Conservation (phyloP, 2,113 vertebrate species). For the Amia ocellicauda region DNA sequence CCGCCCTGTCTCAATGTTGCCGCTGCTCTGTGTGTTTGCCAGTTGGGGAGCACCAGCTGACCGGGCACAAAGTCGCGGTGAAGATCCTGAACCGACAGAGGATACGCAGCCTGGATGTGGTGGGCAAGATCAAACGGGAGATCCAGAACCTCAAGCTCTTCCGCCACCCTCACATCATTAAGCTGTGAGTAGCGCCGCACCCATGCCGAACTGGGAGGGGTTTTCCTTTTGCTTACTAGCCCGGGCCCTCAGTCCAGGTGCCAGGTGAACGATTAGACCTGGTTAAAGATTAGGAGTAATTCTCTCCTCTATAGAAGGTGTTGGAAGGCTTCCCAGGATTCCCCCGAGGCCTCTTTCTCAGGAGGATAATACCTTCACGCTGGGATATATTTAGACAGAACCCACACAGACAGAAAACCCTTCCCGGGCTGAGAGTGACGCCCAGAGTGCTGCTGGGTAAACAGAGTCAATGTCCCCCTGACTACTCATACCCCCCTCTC, state of each 20-base stretch:
- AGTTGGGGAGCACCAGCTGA: constrained; percentile 97
- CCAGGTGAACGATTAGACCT: no score
- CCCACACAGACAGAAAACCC: no score
- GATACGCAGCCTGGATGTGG: constrained; percentile 96
- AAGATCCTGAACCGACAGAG: constrained; percentile 98
- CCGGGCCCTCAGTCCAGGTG: no score
- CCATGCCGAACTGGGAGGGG: no score
- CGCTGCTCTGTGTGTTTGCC: constrained; percentile 36
- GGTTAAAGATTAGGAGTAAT: constrained; percentile 20
- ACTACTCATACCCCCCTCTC: no score
- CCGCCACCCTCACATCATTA: constrained; percentile 97
- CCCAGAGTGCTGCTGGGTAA: no score
- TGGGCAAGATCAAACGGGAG: constrained; percentile 97
- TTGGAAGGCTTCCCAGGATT: constrained; percentile 16
- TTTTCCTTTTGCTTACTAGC: no score
- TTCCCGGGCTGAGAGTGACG: no score
- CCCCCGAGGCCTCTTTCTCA: neutral
- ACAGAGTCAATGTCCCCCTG: no score
- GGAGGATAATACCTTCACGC: no score
- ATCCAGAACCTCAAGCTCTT: constrained; percentile 98
- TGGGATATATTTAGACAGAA: no score
- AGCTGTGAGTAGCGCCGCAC: constrained; percentile 79
- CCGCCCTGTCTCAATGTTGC: no score
- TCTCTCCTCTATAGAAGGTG: constrained; percentile 17
- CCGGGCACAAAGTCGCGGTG: constrained; percentile 96